These are phyloP conservation scores for Hypomesus transpacificus DNA, from an alignment of 2,113 vertebrate species.

Conservation along the genomic window DNA sequence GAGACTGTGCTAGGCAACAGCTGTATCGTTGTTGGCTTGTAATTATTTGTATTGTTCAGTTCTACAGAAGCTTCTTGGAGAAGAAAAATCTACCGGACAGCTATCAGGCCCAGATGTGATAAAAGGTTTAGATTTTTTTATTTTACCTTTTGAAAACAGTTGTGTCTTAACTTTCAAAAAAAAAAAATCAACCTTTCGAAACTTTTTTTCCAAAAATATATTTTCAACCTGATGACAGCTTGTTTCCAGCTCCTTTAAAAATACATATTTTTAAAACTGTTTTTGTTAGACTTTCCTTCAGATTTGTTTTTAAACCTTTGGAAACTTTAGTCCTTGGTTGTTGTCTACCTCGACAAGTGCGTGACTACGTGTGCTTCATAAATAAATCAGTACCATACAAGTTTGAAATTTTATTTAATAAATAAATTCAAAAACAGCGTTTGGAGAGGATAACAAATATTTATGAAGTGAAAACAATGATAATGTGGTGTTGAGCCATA, in stretches of 20 bases:
- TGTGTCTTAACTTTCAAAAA: neutral
- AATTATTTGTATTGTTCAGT: no score
- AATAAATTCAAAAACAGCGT: slow-evolving; percentile 86
- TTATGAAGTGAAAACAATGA: slow-evolving; percentile 86
- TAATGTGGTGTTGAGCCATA: slow-evolving; percentile 26
- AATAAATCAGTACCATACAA: neutral
- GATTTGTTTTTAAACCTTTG: neutral
- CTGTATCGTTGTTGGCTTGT: no score
- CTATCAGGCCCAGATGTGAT: no score
- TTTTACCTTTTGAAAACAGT: no score
- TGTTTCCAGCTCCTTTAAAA: neutral
- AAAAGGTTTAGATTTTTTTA: no score
- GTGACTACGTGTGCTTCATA: no score
- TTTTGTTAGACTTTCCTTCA: neutral
- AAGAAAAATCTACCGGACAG: no score
- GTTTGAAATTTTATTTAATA: slow-evolving; percentile 80
- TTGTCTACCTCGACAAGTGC: neutral
- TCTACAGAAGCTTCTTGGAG: no score
- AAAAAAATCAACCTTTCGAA: neutral
- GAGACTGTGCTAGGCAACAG: no score
- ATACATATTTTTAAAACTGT: neutral
- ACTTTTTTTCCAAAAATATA: neutral
- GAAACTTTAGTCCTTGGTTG: neutral
- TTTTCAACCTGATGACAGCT: neutral
- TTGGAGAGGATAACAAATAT: slow-evolving; percentile 80